phyloP scores from a whole-genome alignment of 2,888 invertebrate genomes.

The Aradus depressus region DNA sequence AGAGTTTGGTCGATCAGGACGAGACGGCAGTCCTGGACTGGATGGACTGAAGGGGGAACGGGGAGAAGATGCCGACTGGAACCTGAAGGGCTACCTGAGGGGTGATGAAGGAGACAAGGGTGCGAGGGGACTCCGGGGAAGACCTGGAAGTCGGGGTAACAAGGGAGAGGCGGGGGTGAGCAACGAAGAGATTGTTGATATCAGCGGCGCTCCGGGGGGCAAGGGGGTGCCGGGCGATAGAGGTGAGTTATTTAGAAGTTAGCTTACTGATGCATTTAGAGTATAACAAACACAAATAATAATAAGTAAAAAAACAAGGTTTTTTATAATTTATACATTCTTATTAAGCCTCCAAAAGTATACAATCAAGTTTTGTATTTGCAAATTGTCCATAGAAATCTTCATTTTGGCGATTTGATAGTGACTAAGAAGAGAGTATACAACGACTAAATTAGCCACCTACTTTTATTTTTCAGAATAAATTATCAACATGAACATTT shows the following conservation, averaged over 20 bases:
- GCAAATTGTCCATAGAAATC: too few species aligned
- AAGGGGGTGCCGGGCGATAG: too few species aligned
- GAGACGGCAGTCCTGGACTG: constrained; percentile 5
- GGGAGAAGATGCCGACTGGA: constrained; percentile 15
- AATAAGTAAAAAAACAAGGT: too few species aligned
- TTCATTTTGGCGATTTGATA: too few species aligned
- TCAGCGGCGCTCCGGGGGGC: background rate
- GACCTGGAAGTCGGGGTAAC: background rate
- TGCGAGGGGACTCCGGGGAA: constrained; percentile 5
- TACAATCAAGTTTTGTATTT: background rate
- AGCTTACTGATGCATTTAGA: too few species aligned
- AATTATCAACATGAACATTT: too few species aligned
- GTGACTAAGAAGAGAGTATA: too few species aligned
- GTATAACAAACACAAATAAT: too few species aligned
- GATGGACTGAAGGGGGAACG: constrained; percentile 16
- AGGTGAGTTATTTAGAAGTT: too few species aligned
- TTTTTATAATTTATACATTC: background rate
- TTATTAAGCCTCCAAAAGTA: background rate
- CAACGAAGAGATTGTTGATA: too few species aligned
- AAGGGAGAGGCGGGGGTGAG: constrained; percentile 12
- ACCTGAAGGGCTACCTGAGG: background rate
- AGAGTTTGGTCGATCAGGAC: constrained; percentile 14
- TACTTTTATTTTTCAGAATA: too few species aligned
- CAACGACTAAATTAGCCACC: too few species aligned
- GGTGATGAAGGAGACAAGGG: constrained; percentile 15